Conservation (phyloP, 2,888 invertebrate species). For the Drosophila algonquin region DNA sequence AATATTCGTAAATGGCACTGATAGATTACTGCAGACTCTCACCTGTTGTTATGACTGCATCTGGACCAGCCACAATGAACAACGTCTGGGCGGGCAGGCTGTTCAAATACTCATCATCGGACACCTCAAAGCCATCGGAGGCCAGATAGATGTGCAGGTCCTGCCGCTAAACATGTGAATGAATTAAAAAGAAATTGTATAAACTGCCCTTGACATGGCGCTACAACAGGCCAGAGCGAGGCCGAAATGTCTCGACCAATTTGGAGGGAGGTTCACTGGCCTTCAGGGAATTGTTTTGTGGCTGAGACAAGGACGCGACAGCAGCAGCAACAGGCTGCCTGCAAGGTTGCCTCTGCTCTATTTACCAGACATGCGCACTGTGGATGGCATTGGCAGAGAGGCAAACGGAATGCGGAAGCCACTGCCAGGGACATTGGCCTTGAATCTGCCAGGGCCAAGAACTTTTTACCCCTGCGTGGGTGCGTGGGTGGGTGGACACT, state of each 20-base stretch:
- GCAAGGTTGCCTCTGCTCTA: slow-evolving; percentile 21
- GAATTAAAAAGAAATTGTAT: slow-evolving; percentile 20
- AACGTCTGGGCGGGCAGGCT: slow-evolving; percentile 91
- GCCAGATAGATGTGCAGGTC: slow-evolving; percentile 86
- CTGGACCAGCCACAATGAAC: slow-evolving; percentile 86
- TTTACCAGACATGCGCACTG: slow-evolving; percentile 57
- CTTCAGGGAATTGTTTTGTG: slow-evolving; percentile 38
- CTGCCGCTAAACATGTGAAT: slow-evolving; percentile 66
- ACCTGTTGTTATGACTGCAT: slow-evolving; percentile 87
- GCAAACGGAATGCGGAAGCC: slow-evolving; percentile 59
- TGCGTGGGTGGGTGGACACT: slow-evolving; percentile 1
- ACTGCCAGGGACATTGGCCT: slow-evolving; percentile 66
- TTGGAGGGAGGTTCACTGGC: slow-evolving; percentile 55
- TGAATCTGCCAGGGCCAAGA: slow-evolving; percentile 62
- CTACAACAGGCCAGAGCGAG: slow-evolving; percentile 14
- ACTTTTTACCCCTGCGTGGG: slow-evolving; percentile 20
- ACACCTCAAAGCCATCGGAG: slow-evolving; percentile 89
- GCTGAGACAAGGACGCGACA: slow-evolving; percentile 28
- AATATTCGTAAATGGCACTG: no score
- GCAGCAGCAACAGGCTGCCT: slow-evolving; percentile 67
- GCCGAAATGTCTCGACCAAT: slow-evolving; percentile 12
- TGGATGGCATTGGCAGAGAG: slow-evolving; percentile 75
- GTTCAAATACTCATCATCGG: slow-evolving; percentile 90
- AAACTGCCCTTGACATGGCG: slow-evolving; percentile 59
- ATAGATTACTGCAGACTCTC: neutral